Conservation (phyloP, 2,797 vertebrate species). For the Okamejei kenojei region DNA sequence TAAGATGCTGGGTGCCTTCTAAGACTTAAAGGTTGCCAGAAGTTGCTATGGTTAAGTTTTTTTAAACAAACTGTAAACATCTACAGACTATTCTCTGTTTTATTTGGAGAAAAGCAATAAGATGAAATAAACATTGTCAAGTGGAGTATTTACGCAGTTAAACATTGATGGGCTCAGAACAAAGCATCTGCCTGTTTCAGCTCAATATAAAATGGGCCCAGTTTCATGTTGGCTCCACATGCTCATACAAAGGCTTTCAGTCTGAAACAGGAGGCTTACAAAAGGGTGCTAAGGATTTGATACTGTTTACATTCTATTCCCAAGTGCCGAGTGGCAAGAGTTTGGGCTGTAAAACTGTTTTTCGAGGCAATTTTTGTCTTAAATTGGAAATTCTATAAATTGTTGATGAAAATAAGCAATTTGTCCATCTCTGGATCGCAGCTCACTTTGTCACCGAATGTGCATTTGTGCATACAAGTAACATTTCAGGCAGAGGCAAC, state of each 20-base stretch:
- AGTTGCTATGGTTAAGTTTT: slow-evolving; percentile 32
- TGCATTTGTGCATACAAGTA: neutral
- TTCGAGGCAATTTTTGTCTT: neutral
- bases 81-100: neutral
- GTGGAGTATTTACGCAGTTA: slow-evolving; percentile 21
- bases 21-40: neutral
- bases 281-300: neutral
- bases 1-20: neutral
- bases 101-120: slow-evolving; percentile 35
- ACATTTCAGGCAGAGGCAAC: neutral
- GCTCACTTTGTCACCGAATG: neutral
- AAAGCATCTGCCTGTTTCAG: slow-evolving; percentile 15
- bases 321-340: neutral
- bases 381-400: neutral
- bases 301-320: neutral
- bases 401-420: neutral
- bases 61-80: slow-evolving; percentile 14
- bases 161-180: neutral
- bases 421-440: neutral
- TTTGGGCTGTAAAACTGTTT: neutral
- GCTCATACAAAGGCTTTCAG: neutral
- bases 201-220: neutral
- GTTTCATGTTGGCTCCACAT: neutral
- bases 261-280: slow-evolving; percentile 21
- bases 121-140: slow-evolving; percentile 20